Conservation (phyloP, 2,888 invertebrate species). For the Drosophila anceps region DNA sequence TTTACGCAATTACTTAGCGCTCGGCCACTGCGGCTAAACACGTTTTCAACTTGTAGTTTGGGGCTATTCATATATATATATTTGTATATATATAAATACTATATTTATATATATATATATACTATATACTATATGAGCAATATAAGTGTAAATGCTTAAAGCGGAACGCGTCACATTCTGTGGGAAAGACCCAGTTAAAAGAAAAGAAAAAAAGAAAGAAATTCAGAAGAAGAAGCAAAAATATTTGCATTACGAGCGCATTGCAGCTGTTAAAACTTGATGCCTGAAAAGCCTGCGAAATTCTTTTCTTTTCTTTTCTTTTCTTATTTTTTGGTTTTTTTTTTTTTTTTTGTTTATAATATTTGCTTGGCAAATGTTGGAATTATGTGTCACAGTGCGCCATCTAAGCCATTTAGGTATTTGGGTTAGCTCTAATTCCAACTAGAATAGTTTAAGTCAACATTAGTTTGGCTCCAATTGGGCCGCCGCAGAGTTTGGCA, state of each 20-base stretch:
- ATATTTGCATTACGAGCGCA: constrained; percentile 33
- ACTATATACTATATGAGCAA: not conserved
- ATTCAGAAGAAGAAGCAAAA: not conserved
- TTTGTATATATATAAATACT: too few relatives aligned
- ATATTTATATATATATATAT: not conserved
- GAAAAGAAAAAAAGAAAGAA: not conserved
- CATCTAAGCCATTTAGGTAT: not conserved
- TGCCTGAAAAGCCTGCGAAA: constrained; percentile 24
- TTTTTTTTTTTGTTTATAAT: not conserved
- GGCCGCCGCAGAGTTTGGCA: too few relatives aligned
- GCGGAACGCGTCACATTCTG: constrained; percentile 17
- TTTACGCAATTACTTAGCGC: constrained; percentile 1
- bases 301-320: not conserved
- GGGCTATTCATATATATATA: constrained; percentile 18
- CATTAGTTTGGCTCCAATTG: not conserved
- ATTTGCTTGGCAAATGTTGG: constrained; percentile 23
- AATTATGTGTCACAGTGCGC: constrained; percentile 28
- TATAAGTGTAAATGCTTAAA: too few relatives aligned
- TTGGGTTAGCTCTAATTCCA: not conserved
- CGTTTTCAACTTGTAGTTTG: constrained; percentile 19
- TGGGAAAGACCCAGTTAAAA: constrained; percentile 45
- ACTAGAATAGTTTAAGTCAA: constrained; percentile 8
- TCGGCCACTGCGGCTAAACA: constrained; percentile 11
- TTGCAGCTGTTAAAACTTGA: constrained; percentile 48
- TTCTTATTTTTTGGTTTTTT: not conserved